phyloP scores from a whole-genome alignment of 2,113 vertebrate species.

The Syrmaticus mikado region DNA sequence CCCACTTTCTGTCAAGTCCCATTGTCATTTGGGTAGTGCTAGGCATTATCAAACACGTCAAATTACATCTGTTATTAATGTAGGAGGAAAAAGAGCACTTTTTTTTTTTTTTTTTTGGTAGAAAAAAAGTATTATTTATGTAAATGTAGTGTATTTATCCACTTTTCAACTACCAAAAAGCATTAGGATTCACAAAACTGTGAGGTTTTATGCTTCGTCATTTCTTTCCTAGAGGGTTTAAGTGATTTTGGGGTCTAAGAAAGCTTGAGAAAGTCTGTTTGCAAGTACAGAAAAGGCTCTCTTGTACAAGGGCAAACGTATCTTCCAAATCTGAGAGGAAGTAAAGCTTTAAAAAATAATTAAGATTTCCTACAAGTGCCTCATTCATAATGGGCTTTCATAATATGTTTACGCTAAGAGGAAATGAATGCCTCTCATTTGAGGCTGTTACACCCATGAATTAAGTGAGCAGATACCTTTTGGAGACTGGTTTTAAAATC shows the following conservation, averaged over 20 bases:
- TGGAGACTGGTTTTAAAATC: slow-evolving; percentile 1
- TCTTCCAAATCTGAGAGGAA: slow-evolving; percentile 47
- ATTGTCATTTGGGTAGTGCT: neutral
- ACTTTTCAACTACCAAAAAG: neutral
- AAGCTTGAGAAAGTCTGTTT: neutral
- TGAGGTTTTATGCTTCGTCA: neutral
- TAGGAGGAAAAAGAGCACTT: neutral
- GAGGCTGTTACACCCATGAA: slow-evolving; percentile 57
- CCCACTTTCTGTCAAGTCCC: neutral
- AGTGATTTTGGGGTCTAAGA: neutral
- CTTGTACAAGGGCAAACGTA: slow-evolving; percentile 3
- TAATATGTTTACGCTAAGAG: slow-evolving; percentile 12
- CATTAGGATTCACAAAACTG: neutral
- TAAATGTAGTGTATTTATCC: neutral
- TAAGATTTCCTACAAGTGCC: slow-evolving; percentile 48
- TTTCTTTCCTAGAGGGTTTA: neutral
- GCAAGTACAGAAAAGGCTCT: neutral
- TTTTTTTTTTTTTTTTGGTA: neutral
- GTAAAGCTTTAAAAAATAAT: slow-evolving; percentile 60
- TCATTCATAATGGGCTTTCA: slow-evolving; percentile 39
- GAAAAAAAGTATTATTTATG: neutral
- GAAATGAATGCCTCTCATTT: slow-evolving; percentile 58
- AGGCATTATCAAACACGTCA: neutral
- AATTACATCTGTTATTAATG: neutral
- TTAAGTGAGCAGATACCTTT: slow-evolving; percentile 60